Percentiles rank a stretch among this genome's conserved stretches.
Evolutionary conservation across 2,797 vertebrate genomes (phyloP).

Genomic region (Myotis pilosus): DNA sequence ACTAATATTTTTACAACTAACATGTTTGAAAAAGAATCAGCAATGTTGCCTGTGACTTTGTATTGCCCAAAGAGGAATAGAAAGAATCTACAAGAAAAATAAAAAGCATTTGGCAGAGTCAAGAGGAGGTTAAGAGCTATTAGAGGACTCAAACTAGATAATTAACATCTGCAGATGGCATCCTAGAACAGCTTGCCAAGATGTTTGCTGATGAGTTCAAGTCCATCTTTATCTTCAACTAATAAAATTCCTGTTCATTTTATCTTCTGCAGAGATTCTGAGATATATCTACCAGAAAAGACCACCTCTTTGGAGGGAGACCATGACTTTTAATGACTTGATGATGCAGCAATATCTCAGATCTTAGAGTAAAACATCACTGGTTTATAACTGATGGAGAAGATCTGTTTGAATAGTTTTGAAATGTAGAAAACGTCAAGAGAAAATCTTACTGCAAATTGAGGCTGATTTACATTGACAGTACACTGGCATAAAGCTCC

Average conservation of each 20-base stretch:
- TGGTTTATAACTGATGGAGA: background rate
- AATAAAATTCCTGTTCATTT: background rate
- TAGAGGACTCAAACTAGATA: background rate
- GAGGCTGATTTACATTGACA: background rate
- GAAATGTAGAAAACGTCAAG: background rate
- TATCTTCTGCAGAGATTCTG: background rate
- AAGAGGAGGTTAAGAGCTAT: background rate
- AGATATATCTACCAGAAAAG: slow-evolving; percentile 1
- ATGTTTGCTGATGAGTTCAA: background rate
- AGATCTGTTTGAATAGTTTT: background rate
- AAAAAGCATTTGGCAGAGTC: background rate
- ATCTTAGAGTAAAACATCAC: slow-evolving; percentile 20
- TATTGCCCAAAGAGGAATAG: background rate
- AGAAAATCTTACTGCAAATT: background rate
- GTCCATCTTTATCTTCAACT: background rate
- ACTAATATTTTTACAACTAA: slow-evolving; percentile 5
- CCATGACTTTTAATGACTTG: background rate
- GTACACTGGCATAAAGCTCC: background rate
- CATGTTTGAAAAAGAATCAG: slow-evolving; percentile 17
- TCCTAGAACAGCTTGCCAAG: background rate
- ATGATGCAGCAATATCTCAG: background rate
- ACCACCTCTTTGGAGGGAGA: background rate
- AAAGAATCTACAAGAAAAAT: background rate
- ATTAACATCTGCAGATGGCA: slow-evolving; percentile 16
- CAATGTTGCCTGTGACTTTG: background rate